phyloP scores from a whole-genome alignment of 2,888 invertebrate genomes.

The Ptychoptera contaminata region DNA sequence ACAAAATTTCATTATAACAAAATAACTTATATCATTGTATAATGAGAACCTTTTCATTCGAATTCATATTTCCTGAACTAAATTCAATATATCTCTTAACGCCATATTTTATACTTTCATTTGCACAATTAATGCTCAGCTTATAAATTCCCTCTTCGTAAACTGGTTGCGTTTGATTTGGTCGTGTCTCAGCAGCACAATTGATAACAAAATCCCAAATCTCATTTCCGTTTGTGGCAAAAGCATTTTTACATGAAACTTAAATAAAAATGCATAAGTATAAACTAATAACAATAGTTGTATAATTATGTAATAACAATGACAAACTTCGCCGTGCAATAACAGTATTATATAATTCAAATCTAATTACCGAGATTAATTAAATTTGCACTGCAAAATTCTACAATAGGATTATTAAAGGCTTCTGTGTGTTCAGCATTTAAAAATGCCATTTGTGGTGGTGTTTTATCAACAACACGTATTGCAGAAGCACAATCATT shows the following conservation, averaged over 20 bases:
- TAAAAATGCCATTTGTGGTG: constrained; percentile 83
- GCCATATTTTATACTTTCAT: constrained; percentile 50
- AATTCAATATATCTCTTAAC: constrained; percentile 66
- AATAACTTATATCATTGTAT: constrained; percentile 30
- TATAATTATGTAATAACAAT: not conserved
- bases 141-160: constrained; percentile 80
- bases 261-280: constrained; percentile 8
- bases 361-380: constrained; percentile 59
- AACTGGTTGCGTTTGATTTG: constrained; percentile 75
- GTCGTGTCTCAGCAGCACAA: constrained; percentile 82
- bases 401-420: constrained; percentile 61
- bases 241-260: constrained; percentile 70
- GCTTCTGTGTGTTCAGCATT: constrained; percentile 53
- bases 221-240: constrained; percentile 43
- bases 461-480: constrained; percentile 81
- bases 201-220: constrained; percentile 70
- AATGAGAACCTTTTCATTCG: constrained; percentile 46
- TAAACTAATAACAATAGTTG: not conserved
- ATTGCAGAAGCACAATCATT: constrained; percentile 60
- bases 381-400: constrained; percentile 83
- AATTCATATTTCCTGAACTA: constrained; percentile 67
- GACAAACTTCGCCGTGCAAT: not conserved
- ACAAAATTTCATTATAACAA: not conserved
- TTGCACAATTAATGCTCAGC: constrained; percentile 69
- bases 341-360: not conserved